These are phyloP conservation scores for Brachyhypopomus gauderio DNA, from an alignment of 2,113 vertebrate genomes.

Conservation along the genomic window DNA sequence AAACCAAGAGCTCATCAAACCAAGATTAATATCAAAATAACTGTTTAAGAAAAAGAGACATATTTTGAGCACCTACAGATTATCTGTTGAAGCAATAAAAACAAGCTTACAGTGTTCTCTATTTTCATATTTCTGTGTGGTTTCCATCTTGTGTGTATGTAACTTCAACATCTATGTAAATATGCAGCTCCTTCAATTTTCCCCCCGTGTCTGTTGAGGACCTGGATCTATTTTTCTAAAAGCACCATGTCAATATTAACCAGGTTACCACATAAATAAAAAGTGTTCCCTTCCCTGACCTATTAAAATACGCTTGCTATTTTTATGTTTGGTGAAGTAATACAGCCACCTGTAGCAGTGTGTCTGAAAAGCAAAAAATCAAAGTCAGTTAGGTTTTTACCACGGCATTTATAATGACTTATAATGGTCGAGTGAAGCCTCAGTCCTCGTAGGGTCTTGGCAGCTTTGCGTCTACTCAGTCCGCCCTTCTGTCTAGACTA, in stretches of 20 bases:
- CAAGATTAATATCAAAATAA: too few species aligned
- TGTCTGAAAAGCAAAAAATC: constrained; percentile 37
- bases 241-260: constrained; percentile 19
- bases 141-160: neutral
- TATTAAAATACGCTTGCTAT: constrained; percentile 25
- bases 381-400: constrained; percentile 43
- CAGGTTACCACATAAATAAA: constrained; percentile 14
- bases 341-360: constrained; percentile 45
- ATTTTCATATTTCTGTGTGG: neutral
- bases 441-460: constrained; percentile 31
- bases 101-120: neutral
- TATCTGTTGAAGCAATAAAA: neutral
- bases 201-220: constrained; percentile 1
- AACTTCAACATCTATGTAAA: constrained; percentile 14
- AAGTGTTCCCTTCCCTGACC: neutral
- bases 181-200: constrained; percentile 13
- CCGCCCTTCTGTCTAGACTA: constrained; percentile 65
- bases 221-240: constrained; percentile 25
- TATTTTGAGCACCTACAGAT: neutral
- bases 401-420: constrained; percentile 25
- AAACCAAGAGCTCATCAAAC: too few species aligned
- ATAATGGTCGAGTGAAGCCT: constrained; percentile 18
- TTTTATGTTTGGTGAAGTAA: constrained; percentile 35
- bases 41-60: too few species aligned
- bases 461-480: constrained; percentile 51